phyloP scores from a whole-genome alignment of 2,888 invertebrate species.

The Mechanitis mazaeus region DNA sequence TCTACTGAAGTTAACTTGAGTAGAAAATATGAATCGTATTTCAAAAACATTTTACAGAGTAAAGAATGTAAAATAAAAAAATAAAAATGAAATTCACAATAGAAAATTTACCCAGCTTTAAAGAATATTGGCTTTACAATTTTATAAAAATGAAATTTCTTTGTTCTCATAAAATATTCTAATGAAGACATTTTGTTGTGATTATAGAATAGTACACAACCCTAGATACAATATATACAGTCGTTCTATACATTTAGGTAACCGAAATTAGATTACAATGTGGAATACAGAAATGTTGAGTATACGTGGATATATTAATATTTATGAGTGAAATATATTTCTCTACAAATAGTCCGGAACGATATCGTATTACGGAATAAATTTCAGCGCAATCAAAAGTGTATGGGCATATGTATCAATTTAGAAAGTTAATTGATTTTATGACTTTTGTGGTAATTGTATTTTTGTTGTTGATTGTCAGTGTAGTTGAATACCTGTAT shows the following conservation, averaged over 20 bases:
- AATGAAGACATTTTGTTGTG: not conserved
- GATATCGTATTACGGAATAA: constrained; percentile 2
- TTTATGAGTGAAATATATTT: constrained; percentile 11
- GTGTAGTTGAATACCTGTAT: too few relatives aligned
- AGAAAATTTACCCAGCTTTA: too few relatives aligned
- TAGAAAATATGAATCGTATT: too few relatives aligned
- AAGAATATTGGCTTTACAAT: too few relatives aligned
- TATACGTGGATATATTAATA: constrained; percentile 15
- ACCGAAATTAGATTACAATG: constrained; percentile 25
- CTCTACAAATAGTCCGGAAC: not conserved
- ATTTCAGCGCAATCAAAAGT: not conserved
- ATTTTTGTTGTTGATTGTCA: not conserved
- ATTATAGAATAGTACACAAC: constrained; percentile 8
- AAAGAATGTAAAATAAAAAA: too few relatives aligned
- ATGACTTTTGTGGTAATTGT: not conserved
- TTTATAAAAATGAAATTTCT: too few relatives aligned
- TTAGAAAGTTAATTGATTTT: not conserved
- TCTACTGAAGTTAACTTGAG: too few relatives aligned
- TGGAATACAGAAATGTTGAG: constrained; percentile 16
- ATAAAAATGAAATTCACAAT: too few relatives aligned
- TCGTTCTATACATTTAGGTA: constrained; percentile 15
- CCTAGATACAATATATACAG: constrained; percentile 13
- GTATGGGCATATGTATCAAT: not conserved
- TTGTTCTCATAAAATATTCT: too few relatives aligned
- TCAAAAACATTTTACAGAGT: too few relatives aligned